Evolutionary conservation across 2,888 invertebrate genomes (phyloP).

Genomic region (Notocelia uddmanniana): DNA sequence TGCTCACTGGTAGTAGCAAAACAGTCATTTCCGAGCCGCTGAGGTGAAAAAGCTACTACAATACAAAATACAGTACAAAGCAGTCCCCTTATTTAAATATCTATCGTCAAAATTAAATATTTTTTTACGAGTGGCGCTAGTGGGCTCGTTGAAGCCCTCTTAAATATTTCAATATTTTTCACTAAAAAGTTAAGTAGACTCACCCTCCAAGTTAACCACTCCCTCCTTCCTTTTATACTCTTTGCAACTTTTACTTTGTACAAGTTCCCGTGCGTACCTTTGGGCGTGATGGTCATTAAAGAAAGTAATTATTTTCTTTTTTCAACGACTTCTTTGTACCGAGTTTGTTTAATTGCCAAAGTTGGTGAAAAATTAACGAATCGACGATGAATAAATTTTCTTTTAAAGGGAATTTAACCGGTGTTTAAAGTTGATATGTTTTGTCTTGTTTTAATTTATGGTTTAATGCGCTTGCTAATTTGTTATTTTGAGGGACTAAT

Average conservation of each 20-base stretch:
- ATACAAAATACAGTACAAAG: too few species aligned
- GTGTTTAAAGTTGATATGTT: slow-evolving; percentile 28
- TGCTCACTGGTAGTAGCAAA: too few species aligned
- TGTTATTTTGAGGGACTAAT: slow-evolving; percentile 2
- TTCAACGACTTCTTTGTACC: slow-evolving; percentile 46
- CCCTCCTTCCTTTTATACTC: slow-evolving; percentile 18
- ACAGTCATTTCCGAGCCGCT: too few species aligned
- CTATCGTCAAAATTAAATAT: too few species aligned
- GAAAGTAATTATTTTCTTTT: slow-evolving; percentile 50
- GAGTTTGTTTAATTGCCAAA: slow-evolving; percentile 50
- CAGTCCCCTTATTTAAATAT: too few species aligned
- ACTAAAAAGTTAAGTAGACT: slow-evolving; percentile 12
- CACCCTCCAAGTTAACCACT: slow-evolving; percentile 11
- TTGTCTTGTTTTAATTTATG: slow-evolving; percentile 30
- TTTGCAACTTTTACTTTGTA: slow-evolving; percentile 41
- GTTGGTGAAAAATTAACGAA: slow-evolving; percentile 48
- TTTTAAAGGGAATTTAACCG: slow-evolving; percentile 34
- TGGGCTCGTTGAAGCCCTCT: too few species aligned
- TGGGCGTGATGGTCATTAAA: slow-evolving; percentile 47
- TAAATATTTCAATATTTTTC: slow-evolving; percentile 20
- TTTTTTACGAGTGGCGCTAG: too few species aligned
- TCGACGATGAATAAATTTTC: slow-evolving; percentile 41
- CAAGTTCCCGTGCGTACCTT: slow-evolving; percentile 42
- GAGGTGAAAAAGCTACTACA: too few species aligned
- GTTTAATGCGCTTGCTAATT: slow-evolving; percentile 2